phyloP scores from a whole-genome alignment of 2,113 vertebrate species.

The Tringa solitaria region DNA sequence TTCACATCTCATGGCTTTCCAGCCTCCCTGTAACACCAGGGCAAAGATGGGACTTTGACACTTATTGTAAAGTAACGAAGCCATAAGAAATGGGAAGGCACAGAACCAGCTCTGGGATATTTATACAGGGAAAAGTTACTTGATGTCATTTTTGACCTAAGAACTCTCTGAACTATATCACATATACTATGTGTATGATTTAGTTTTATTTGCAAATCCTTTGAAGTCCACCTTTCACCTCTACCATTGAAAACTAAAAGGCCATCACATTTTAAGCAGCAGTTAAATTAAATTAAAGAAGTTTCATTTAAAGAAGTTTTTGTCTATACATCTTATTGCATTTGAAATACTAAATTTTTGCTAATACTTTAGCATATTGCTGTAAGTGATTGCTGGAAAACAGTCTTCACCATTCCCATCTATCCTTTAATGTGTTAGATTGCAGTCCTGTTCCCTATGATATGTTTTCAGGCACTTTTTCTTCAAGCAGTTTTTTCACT shows the following conservation, averaged over 20 bases:
- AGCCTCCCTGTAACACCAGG: neutral
- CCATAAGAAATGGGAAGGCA: neutral
- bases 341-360: neutral
- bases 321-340: neutral
- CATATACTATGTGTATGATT: neutral
- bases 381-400: neutral
- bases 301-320: neutral
- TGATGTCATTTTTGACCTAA: neutral
- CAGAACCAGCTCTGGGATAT: neutral
- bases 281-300: neutral
- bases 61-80: neutral
- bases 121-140: neutral
- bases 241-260: neutral
- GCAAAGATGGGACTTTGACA: neutral
- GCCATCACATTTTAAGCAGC: neutral
- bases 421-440: neutral
- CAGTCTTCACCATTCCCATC: neutral
- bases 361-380: neutral
- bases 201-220: neutral
- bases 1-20: neutral
- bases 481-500: neutral
- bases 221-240: neutral
- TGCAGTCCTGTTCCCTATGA: neutral
- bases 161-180: neutral
- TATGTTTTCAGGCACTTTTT: neutral